A percentile compares a stretch with the other conserved stretches of the same genome.
Conservation (phyloP, 2,797 vertebrate species). For the Trachurus trachurus region DNA sequence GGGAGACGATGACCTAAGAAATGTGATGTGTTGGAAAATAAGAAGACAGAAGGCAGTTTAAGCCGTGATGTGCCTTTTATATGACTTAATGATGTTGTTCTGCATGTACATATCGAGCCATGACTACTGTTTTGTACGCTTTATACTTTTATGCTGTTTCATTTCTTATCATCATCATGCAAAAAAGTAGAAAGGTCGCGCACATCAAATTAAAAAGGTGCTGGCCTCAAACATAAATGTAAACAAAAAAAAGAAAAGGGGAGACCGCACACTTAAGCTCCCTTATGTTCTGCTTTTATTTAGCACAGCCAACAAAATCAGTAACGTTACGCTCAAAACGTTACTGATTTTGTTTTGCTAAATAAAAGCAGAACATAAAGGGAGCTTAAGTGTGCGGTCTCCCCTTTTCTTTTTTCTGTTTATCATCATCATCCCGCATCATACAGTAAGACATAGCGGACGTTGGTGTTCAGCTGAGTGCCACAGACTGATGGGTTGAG, state of each 20-base stretch:
- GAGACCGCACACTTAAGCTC: no score
- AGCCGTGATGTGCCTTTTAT: slow-evolving; percentile 48
- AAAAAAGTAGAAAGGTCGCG: no score
- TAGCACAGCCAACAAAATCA: no score
- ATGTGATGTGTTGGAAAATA: slow-evolving; percentile 42
- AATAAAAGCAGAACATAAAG: no score
- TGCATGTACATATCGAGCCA: slow-evolving; percentile 61
- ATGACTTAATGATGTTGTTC: slow-evolving; percentile 14
- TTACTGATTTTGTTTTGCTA: no score
- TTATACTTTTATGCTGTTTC: slow-evolving; percentile 42
- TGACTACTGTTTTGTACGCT: slow-evolving; percentile 71
- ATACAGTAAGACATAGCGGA: slow-evolving; percentile 2
- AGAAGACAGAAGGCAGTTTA: slow-evolving; percentile 21
- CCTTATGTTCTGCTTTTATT: no score
- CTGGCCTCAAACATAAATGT: no score
- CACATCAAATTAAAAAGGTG: no score
- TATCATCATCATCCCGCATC: slow-evolving; percentile 5
- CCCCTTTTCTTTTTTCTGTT: no score
- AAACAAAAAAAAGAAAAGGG: no score
- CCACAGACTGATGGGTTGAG: neutral
- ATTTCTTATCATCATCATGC: slow-evolving; percentile 25
- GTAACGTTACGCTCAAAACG: no score
- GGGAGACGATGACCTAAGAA: slow-evolving; percentile 24
- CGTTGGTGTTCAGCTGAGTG: slow-evolving; percentile 2
- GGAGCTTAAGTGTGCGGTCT: no score